Percentiles rank a stretch among this genome's conserved stretches.
Evolutionary conservation across 1,140 invertebrate species (phyloP).

Genomic region (Leptinotarsa defecta): DNA sequence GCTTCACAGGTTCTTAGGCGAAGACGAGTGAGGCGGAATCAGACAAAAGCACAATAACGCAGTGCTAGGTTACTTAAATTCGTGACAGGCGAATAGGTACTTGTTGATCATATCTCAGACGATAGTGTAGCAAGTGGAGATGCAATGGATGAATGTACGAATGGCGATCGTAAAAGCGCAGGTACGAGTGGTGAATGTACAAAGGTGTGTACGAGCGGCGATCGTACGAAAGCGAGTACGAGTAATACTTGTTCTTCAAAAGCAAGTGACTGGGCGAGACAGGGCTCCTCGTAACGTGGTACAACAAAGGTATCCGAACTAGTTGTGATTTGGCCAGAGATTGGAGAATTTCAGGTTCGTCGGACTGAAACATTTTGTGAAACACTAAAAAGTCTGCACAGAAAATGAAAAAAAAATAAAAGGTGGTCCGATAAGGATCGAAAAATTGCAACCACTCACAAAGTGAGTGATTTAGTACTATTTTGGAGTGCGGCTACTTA

Average conservation of each 20-base stretch:
- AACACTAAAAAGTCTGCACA: conserved; percentile 18
- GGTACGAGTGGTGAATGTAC: background rate
- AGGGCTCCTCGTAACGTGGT: background rate
- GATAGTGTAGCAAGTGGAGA: no score
- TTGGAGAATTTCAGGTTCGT: background rate
- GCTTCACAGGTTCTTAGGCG: background rate
- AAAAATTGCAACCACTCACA: background rate
- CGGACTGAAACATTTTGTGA: background rate
- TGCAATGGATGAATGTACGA: background rate
- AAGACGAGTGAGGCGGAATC: background rate
- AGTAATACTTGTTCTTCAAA: no score
- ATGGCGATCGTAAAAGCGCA: background rate
- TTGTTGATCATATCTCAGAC: background rate
- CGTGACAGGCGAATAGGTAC: background rate
- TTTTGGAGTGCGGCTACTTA: conserved; percentile 19
- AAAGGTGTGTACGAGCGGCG: no score
- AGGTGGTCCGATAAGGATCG: background rate
- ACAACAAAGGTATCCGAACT: background rate
- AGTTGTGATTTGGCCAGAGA: background rate
- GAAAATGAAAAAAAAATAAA: background rate
- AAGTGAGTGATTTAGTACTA: background rate
- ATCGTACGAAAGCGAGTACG: no score
- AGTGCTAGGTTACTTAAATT: background rate
- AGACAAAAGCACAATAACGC: background rate
- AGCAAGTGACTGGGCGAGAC: no score